Evolutionary conservation across 2,797 vertebrate genomes (phyloP).

Genomic region (Toxotes lorentzi): DNA sequence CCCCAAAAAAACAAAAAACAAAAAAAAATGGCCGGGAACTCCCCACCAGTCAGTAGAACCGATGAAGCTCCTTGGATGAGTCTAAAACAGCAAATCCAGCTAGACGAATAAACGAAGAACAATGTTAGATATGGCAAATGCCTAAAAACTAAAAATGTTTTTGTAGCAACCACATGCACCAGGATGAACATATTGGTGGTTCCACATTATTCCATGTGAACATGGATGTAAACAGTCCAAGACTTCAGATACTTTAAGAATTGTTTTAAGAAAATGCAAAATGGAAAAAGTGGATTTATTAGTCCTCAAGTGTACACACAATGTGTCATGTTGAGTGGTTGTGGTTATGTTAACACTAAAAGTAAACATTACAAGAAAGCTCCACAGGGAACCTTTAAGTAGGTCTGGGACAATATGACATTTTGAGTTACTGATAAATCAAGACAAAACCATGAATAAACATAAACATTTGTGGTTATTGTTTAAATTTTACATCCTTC

Average conservation of each 20-base stretch:
- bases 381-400: not conserved
- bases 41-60: constrained; percentile 20
- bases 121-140: not conserved
- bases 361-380: not conserved
- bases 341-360: not conserved
- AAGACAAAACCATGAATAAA: not conserved
- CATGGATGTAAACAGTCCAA: not conserved
- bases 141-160: not conserved
- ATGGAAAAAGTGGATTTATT: not conserved
- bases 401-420: not conserved
- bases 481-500: not conserved
- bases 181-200: not conserved
- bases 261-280: not conserved
- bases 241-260: not conserved
- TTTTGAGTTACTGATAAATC: not conserved
- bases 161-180: not conserved
- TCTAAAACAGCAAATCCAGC: constrained; percentile 10
- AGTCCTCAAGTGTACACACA: not conserved
- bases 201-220: not conserved
- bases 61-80: constrained; percentile 13
- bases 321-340: not conserved
- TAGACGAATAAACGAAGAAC: too few relatives aligned
- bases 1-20: constrained; percentile 3
- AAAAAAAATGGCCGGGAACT: constrained; percentile 12
- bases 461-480: not conserved